A percentile compares a stretch with the other conserved stretches of the same genome.
Evolutionary conservation across 2,797 vertebrate species (phyloP).

Genomic region (Sibirionetta formosa): DNA sequence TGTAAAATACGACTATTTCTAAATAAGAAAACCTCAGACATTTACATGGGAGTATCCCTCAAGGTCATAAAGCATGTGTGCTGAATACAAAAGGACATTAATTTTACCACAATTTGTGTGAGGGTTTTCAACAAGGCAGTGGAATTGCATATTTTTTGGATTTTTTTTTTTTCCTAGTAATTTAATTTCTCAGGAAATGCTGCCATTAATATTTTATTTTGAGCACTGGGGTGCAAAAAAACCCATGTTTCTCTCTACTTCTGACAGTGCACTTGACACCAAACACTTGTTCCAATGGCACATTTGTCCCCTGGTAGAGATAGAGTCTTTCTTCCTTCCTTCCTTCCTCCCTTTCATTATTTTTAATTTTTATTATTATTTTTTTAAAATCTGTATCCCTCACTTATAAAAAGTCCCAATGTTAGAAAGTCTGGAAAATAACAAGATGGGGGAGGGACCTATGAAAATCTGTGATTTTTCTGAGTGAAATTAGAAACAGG

Average conservation of each 20-base stretch:
- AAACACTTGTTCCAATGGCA: slow-evolving; percentile 13
- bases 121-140: slow-evolving; percentile 16
- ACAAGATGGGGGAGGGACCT: neutral
- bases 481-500: slow-evolving; percentile 55
- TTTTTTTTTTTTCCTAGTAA: slow-evolving; percentile 38
- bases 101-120: slow-evolving; percentile 56
- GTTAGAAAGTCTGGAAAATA: slow-evolving; percentile 46
- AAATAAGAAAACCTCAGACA: slow-evolving; percentile 6
- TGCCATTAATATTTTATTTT: slow-evolving; percentile 72
- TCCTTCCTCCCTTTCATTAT: no score
- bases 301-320: slow-evolving; percentile 41
- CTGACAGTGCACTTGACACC: neutral
- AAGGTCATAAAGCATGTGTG: slow-evolving; percentile 46
- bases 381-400: neutral
- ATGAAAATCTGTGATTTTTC: slow-evolving; percentile 31
- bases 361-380: neutral
- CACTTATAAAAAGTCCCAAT: neutral
- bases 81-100: slow-evolving; percentile 32
- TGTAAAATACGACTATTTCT: neutral
- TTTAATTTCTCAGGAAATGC: slow-evolving; percentile 63
- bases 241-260: slow-evolving; percentile 31
- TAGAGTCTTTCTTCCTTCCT: neutral
- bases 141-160: slow-evolving; percentile 14
- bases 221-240: slow-evolving; percentile 24
- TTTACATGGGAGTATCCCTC: slow-evolving; percentile 7